phyloP scores from a whole-genome alignment of 37 sponge, comb jelly and placozoan species.

The Lycopodina hypogea region DNA sequence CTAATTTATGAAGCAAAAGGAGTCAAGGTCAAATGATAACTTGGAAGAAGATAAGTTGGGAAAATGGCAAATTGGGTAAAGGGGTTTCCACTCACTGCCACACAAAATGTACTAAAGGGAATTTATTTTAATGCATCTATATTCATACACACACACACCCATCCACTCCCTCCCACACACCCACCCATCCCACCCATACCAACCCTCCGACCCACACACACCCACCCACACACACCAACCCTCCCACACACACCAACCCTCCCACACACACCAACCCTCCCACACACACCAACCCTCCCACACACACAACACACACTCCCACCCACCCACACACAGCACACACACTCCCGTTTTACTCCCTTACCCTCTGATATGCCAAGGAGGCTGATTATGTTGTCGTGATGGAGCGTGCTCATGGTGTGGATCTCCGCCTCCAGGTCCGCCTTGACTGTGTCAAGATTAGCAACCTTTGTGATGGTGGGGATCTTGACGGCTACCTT shows the following conservation, averaged over 20 bases:
- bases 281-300: too few relatives aligned
- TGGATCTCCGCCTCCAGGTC: conserved; percentile 43
- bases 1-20: background rate
- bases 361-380: conserved; percentile 44
- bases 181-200: too few relatives aligned
- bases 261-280: too few relatives aligned
- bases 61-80: background rate
- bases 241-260: too few relatives aligned
- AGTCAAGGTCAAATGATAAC: background rate
- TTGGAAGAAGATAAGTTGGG: background rate
- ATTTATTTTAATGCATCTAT: too few relatives aligned
- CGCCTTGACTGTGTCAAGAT: conserved; percentile 29
- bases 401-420: conserved; percentile 47
- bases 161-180: too few relatives aligned
- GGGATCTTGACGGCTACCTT: conserved; percentile 53
- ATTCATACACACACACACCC: too few relatives aligned
- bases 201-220: too few relatives aligned
- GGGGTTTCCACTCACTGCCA: background rate
- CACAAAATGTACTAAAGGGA: background rate
- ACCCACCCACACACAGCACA: too few relatives aligned
- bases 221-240: too few relatives aligned
- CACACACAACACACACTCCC: too few relatives aligned
- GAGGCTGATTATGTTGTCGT: conserved; percentile 54
- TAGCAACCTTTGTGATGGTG: background rate
- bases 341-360: background rate